Base-by-base conservation (phyloP, 2,797 vertebrate genomes). In the Parauchenoglanis punctatus region DNA sequence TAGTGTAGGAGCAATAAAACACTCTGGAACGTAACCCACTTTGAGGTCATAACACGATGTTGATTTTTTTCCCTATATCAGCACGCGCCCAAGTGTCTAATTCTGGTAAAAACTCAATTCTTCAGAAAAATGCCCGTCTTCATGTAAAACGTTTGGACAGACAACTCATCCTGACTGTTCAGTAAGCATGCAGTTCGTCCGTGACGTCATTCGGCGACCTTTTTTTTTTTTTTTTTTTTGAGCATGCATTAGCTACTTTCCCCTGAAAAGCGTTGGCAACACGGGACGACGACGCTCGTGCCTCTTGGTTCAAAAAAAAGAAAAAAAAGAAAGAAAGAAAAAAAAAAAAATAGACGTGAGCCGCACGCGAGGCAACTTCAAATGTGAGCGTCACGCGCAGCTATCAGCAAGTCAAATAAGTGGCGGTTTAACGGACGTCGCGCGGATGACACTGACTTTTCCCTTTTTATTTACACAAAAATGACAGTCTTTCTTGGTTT, bases 371-470 rank as follows among this genome's bases (percentile, higher is more conserved):
- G 25, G 35, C 20, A 25, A 40, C 35, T 81, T 81, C 40, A 44
- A 81, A 61, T 7, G 11, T 1, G 59, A 28, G 61, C 8, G 81
- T 68, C 81, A 83, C 81, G 81, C 81, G 81, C 81, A 23, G 63
- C 46, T 56, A 85, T 28, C 70, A 73, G 83, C 83, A 46, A 85
- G 70, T 85, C 83, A 85, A 85, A 85, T 46, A 46, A 49, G 83
- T 1, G 68, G 83, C 70, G 83, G 83, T 85, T 85, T 46, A 85
- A 61, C 68, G 83, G 83, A 44, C 23, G 83, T 5, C 17, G 31
- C 67, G 67, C 65, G 28, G 49, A 35, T 52, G 17, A 59, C 68
- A 59, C 3, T 52, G 25, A 31, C 8, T 20, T 10, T 31, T 31
- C 40, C 70, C n/a, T 18, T 5, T 5, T 20, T 20, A 54, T 52